A percentile compares a stretch with the other conserved stretches of the same genome.
phyloP scores from a whole-genome alignment of 2,797 vertebrate species.

The Pseudopleuronectes americanus region DNA sequence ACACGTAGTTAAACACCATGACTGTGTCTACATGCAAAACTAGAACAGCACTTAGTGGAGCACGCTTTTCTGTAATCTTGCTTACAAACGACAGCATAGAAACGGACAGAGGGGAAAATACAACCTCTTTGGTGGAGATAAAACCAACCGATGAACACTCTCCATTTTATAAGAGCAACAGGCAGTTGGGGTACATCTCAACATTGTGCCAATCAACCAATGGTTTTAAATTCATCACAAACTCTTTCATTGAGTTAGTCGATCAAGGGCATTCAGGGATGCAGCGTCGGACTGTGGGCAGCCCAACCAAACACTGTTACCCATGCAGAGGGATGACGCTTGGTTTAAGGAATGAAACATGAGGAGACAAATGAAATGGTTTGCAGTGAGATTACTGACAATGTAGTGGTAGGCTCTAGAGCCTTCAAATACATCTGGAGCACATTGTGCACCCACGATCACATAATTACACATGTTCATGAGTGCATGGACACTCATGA shows the following conservation, averaged over 20 bases:
- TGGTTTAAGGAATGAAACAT: constrained; percentile 29
- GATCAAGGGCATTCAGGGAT: not conserved
- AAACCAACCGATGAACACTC: no score
- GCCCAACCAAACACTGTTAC: not conserved
- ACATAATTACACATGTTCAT: constrained; percentile 8
- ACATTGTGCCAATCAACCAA: not conserved
- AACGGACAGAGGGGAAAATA: no score
- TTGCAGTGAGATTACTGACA: constrained; percentile 17
- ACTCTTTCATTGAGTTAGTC: not conserved
- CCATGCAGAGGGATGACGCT: constrained; percentile 66
- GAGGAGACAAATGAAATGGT: constrained; percentile 23
- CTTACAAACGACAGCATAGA: no score
- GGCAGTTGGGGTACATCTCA: not conserved
- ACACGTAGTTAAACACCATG: no score
- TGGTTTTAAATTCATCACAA: not conserved
- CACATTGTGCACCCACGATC: constrained; percentile 29
- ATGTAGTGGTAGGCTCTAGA: not conserved
- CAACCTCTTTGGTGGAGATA: not conserved
- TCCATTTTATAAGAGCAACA: not conserved
- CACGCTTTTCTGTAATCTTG: no score
- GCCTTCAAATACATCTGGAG: constrained; percentile 24
- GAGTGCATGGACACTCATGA: constrained; percentile 3
- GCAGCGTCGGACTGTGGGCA: not conserved
- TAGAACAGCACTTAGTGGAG: no score
- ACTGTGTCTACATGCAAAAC: no score